phyloP scores from a whole-genome alignment of 2,888 invertebrate species.

The Drosophila demipolita region DNA sequence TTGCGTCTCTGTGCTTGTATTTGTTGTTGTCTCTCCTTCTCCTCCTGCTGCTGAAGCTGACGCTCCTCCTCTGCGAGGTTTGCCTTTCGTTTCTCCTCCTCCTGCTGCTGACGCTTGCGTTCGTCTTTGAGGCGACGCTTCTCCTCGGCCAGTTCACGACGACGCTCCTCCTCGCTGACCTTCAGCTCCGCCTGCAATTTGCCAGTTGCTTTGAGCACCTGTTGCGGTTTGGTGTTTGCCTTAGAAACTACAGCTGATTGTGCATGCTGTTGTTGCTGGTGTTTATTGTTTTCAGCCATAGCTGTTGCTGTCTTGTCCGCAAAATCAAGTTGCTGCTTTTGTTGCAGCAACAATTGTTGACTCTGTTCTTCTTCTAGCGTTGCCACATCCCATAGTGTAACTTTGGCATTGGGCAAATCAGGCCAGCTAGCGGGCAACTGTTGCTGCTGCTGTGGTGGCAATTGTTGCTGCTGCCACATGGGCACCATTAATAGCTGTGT shows the following conservation, averaged over 20 bases:
- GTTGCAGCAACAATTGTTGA: conserved; percentile 55
- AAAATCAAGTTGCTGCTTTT: conserved; percentile 26
- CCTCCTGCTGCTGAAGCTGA: conserved; percentile 81
- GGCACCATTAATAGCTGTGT: conserved; percentile 75
- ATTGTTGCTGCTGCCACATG: conserved; percentile 68
- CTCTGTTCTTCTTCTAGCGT: conserved; percentile 66
- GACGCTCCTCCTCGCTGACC: conserved; percentile 75
- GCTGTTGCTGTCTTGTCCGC: conserved; percentile 32
- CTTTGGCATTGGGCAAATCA: conserved; percentile 44
- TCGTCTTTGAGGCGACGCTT: conserved; percentile 82
- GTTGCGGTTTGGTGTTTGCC: conserved; percentile 28
- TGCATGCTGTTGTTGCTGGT: conserved; percentile 19
- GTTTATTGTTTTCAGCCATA: conserved; percentile 30
- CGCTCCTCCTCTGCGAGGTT: conserved; percentile 81
- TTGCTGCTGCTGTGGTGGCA: conserved; percentile 24
- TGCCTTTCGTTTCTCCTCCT: conserved; percentile 82
- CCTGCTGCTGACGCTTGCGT: conserved; percentile 81
- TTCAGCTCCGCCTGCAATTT: conserved; percentile 18
- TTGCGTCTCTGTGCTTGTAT: conserved; percentile 84
- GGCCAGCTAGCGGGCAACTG: conserved; percentile 38
- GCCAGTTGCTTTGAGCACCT: conserved; percentile 15
- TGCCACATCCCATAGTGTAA: conserved; percentile 73
- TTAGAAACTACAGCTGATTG: conserved; percentile 6
- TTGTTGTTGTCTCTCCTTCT: conserved; percentile 83
- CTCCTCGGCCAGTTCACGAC: conserved; percentile 80